Base-by-base conservation (phyloP, 35 echinoderm and acorn worm species). In the Hemicentrotus pulcherrimus region DNA sequence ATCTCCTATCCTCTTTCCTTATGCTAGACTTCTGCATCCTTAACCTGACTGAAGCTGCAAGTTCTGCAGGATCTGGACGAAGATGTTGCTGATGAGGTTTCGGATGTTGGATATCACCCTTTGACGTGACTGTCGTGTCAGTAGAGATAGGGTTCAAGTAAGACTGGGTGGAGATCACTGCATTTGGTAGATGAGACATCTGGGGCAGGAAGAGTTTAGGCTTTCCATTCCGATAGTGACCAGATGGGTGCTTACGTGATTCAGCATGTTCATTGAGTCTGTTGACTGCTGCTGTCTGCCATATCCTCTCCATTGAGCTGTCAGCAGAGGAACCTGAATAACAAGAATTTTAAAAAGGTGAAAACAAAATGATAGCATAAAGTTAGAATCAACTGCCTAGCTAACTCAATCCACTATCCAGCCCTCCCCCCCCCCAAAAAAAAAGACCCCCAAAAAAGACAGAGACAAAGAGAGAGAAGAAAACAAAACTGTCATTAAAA, bases 1-100 rank as follows among this genome's bases (percentile, higher is more conserved):
- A 99, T 65, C 96, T 95, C 18, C 98, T 94, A 31, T 99, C 98
- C 78, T 99, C 98, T 46, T 97, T 98, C 15, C 88, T 95, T 15
- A 46, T 41, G 31, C 87, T 88, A 58, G 96, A 95, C 92, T 96
- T 98, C 12, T 92, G 85, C 88, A 95, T 97, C 61, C 97, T 96
- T 96, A 98, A 91, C 50, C 47, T 92, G 14, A 98, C 97, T 31
- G 94, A 94, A n/a, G 91, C 45, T 31, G 91, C 91, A n/a, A 93
- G 48, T 47, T 31, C 91, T 55, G 45, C 46, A 31, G 46, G 91
- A 93, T 58, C 88, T 90, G 32, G 88, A 47, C 32, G 88, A 22
- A 45, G 88, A 45, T 90, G 88, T 18, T 90, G 88, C 32, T 90
- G 32, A 10, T 90, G 88, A 47, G 88, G 46, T 78, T 78, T 22